phyloP scores from a whole-genome alignment of 2,113 vertebrate genomes.

The Pelodiscus sinensis region DNA sequence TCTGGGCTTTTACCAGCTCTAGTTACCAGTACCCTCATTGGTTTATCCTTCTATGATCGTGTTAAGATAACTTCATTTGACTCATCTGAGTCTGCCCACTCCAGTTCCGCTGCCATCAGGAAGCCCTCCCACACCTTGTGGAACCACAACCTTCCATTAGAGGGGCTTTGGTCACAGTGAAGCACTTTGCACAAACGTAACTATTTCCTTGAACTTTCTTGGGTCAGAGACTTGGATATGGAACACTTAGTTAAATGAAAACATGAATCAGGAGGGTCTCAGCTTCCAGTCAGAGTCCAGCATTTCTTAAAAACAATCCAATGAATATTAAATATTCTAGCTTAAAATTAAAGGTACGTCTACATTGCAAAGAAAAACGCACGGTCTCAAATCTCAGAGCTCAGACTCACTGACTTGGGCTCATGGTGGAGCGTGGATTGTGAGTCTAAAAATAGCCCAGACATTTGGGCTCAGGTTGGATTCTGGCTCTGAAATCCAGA shows the following conservation, averaged over 20 bases:
- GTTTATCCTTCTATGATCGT: neutral
- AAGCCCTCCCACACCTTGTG: conserved; percentile 16
- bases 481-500: neutral
- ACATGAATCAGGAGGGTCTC: conserved; percentile 30
- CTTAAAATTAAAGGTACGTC: neutral
- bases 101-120: neutral
- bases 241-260: conserved; percentile 1
- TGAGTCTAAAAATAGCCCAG: neutral
- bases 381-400: neutral
- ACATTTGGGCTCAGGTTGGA: neutral
- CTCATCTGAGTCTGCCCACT: conserved; percentile 45
- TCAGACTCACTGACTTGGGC: neutral
- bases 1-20: neutral
- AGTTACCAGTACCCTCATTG: neutral
- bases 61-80: conserved; percentile 20
- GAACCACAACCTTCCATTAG: neutral
- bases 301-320: conserved; percentile 13
- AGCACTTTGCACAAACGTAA: neutral
- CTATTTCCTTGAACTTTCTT: conserved; percentile 2
- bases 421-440: neutral
- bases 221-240: neutral
- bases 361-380: neutral
- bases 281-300: conserved; percentile 11
- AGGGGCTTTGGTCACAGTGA: neutral
- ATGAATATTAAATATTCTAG: conserved; percentile 14